phyloP scores from a whole-genome alignment of 2,113 vertebrate genomes.

The Oxygymnocypris stewartii region DNA sequence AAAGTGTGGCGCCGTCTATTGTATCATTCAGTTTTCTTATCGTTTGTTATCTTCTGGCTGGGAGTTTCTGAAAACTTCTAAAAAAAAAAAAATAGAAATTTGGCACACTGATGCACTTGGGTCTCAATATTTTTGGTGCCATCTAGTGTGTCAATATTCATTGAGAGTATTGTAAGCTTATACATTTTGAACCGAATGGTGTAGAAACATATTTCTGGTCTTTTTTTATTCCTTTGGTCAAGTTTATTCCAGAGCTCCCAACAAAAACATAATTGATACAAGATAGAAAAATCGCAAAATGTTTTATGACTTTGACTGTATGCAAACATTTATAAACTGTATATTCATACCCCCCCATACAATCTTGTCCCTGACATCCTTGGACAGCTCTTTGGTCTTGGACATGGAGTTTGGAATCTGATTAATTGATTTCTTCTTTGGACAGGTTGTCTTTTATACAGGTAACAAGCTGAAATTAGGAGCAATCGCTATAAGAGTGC shows the following conservation, averaged over 20 bases:
- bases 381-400: too few species aligned
- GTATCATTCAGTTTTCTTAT: not conserved
- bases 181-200: not conserved
- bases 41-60: not conserved
- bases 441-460: too few species aligned
- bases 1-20: not conserved
- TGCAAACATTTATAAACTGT: not conserved
- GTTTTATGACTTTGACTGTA: not conserved
- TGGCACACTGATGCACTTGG: not conserved
- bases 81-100: not conserved
- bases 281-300: not conserved
- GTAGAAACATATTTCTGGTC: not conserved
- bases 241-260: not conserved
- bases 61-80: not conserved
- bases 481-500: too few species aligned
- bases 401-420: too few species aligned
- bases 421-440: too few species aligned
- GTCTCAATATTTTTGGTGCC: conserved; percentile 4
- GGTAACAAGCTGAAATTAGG: too few species aligned
- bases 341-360: too few species aligned
- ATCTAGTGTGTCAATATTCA: not conserved
- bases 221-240: not conserved
- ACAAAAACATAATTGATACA: not conserved
- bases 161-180: not conserved
- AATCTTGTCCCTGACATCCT: too few species aligned